A percentile compares a stretch with the other conserved stretches of the same genome.
phyloP scores from a whole-genome alignment of 2,888 invertebrate genomes.

The Cerceris ruficornis region DNA sequence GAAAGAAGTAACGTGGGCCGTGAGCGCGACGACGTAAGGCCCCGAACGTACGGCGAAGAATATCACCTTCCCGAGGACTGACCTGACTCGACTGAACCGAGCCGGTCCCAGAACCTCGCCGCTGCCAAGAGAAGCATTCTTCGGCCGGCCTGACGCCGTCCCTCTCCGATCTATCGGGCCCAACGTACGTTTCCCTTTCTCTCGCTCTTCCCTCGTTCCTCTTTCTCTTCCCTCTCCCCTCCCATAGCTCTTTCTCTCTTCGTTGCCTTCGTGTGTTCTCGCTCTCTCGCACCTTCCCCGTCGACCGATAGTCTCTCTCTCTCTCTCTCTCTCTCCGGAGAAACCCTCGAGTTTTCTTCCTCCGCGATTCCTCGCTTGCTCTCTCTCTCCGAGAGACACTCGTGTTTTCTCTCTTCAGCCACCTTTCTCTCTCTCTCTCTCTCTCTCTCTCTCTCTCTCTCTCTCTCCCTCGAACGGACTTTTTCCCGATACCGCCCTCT shows the following conservation, averaged over 20 bases:
- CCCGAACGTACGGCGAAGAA: constrained; percentile 61
- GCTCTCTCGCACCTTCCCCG: constrained; percentile 25
- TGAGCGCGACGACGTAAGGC: constrained; percentile 63
- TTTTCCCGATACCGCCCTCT: constrained; percentile 32
- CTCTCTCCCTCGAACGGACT: constrained; percentile 27
- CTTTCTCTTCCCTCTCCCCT: constrained; percentile 33
- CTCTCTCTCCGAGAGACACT: not conserved
- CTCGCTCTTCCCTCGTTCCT: constrained; percentile 53
- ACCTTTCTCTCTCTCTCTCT: constrained; percentile 18
- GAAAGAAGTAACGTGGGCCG: constrained; percentile 62
- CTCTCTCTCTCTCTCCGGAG: constrained; percentile 61
- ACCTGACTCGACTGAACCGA: constrained; percentile 79
- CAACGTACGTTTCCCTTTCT: constrained; percentile 61
- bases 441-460: constrained; percentile 12
- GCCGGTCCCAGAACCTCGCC: constrained; percentile 69
- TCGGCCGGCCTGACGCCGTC: constrained; percentile 73
- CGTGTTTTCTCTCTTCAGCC: not conserved
- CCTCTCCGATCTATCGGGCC: constrained; percentile 78
- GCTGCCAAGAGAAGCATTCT: constrained; percentile 73
- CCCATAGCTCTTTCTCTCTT: constrained; percentile 41
- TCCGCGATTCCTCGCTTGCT: constrained; percentile 16
- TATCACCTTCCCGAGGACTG: constrained; percentile 78
- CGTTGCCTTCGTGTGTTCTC: constrained; percentile 25
- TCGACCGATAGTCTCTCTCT: constrained; percentile 45
- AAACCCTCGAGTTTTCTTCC: constrained; percentile 31